A percentile compares a stretch with the other conserved stretches of the same genome.
These are phyloP conservation scores for Hydrozoanthus gracilis DNA, from an alignment of 92 coral and sea anemone species.

Conservation along the genomic window DNA sequence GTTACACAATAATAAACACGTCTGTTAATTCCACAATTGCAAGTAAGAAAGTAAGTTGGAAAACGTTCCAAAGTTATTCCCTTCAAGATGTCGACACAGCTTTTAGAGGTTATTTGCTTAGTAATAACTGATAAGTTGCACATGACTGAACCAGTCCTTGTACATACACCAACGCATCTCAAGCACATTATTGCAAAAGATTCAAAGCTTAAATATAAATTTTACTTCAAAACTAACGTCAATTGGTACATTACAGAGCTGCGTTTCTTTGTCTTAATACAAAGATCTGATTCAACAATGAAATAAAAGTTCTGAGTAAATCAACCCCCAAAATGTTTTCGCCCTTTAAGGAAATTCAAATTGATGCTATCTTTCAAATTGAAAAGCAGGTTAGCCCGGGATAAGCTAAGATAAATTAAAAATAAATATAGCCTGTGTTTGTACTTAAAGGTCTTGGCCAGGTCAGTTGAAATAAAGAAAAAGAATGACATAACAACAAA, in stretches of 20 bases:
- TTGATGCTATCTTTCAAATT: constrained; percentile 15
- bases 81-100: background rate
- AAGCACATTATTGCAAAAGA: background rate
- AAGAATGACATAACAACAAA: constrained; percentile 34
- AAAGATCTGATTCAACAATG: background rate
- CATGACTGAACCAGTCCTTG: constrained; percentile 20
- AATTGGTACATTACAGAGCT: background rate
- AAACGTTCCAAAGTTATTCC: background rate
- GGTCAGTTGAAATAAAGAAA: constrained; percentile 43
- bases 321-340: background rate
- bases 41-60: background rate
- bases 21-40: background rate
- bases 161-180: background rate
- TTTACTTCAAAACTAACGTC: background rate
- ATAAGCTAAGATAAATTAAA: constrained; percentile 82
- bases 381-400: constrained; percentile 56
- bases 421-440: constrained; percentile 74
- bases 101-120: constrained; percentile 11
- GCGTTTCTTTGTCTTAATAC: background rate
- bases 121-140: constrained; percentile 5
- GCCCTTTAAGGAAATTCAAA: constrained; percentile 13
- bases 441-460: constrained; percentile 50
- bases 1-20: constrained; percentile 2
- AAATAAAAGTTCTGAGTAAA: background rate
- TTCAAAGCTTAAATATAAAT: constrained; percentile 8